Conservation (phyloP, 2,797 vertebrate species). For the Sebastes oblongus region DNA sequence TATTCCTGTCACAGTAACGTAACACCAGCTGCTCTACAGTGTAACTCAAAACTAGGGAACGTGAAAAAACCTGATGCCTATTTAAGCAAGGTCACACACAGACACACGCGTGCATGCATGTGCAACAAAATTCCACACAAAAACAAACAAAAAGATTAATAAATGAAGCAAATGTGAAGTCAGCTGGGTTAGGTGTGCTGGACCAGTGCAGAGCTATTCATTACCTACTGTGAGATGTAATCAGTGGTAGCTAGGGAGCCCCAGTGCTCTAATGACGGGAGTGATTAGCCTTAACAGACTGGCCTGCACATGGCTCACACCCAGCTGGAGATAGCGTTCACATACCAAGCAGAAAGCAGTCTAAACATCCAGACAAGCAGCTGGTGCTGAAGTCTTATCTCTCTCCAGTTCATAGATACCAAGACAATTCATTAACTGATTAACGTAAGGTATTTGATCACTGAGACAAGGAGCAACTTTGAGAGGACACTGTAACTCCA, state of each 20-base stretch:
- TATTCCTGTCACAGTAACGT: conserved; percentile 23
- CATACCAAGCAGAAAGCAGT: conserved; percentile 22
- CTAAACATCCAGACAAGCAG: conserved; percentile 34
- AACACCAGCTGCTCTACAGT: conserved; percentile 7
- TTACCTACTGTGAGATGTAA: conserved; percentile 65
- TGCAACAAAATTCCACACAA: not conserved
- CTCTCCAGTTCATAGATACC: conserved; percentile 16
- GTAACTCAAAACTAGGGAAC: conserved; percentile 34
- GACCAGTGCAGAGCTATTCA: conserved; percentile 49
- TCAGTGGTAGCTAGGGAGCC: conserved; percentile 51
- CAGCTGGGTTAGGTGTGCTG: conserved; percentile 26
- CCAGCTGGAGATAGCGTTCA: conserved; percentile 39
- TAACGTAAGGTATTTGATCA: conserved; percentile 30
- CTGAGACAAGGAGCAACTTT: conserved; percentile 13
- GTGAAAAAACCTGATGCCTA: not conserved
- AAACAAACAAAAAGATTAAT: not conserved
- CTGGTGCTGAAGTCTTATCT: conserved; percentile 31
- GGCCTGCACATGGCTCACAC: conserved; percentile 48
- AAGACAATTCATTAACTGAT: conserved; percentile 52
- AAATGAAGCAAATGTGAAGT: conserved; percentile 23
- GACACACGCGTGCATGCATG: not conserved
- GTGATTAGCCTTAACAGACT: conserved; percentile 65
- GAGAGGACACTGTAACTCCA: conserved; percentile 11
- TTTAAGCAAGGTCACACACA: not conserved
- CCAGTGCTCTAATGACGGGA: conserved; percentile 62